phyloP scores from a whole-genome alignment of 2,797 vertebrate species.

The Chelmon rostratus region DNA sequence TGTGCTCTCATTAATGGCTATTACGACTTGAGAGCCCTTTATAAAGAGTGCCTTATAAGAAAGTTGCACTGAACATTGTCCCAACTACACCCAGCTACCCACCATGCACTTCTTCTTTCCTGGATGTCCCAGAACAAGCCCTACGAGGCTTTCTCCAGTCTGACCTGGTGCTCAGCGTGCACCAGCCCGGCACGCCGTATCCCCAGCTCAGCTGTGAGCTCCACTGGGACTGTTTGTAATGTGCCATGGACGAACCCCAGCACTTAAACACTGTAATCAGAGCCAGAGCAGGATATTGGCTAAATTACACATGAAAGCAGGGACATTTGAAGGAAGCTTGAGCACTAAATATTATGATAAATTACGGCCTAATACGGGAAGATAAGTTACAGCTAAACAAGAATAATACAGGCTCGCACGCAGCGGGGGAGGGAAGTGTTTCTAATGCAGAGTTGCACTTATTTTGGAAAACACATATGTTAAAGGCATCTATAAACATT shows the following conservation, averaged over 20 bases:
- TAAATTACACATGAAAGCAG: conserved; percentile 86
- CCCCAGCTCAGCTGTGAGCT: conserved; percentile 71
- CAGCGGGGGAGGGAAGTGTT: conserved; percentile 44
- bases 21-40: background rate
- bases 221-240: conserved; percentile 77
- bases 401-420: conserved; percentile 79
- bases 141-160: conserved; percentile 6
- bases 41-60: background rate
- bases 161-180: conserved; percentile 44
- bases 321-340: conserved; percentile 81
- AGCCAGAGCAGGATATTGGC: conserved; percentile 84
- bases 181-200: conserved; percentile 40
- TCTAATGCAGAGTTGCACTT: conserved; percentile 38
- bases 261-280: conserved; percentile 83
- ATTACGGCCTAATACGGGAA: conserved; percentile 79
- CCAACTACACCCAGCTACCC: conserved; percentile 3
- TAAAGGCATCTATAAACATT: conserved; percentile 26
- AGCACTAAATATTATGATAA: conserved; percentile 85
- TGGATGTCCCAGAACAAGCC: conserved; percentile 23
- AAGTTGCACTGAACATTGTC: background rate
- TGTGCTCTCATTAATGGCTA: background rate
- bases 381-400: conserved; percentile 75
- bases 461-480: conserved; percentile 26
- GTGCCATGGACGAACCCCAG: conserved; percentile 71
- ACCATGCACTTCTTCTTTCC: conserved; percentile 31